Conservation (phyloP, 2,113 vertebrate genomes). For the Amblyornis subalaris region DNA sequence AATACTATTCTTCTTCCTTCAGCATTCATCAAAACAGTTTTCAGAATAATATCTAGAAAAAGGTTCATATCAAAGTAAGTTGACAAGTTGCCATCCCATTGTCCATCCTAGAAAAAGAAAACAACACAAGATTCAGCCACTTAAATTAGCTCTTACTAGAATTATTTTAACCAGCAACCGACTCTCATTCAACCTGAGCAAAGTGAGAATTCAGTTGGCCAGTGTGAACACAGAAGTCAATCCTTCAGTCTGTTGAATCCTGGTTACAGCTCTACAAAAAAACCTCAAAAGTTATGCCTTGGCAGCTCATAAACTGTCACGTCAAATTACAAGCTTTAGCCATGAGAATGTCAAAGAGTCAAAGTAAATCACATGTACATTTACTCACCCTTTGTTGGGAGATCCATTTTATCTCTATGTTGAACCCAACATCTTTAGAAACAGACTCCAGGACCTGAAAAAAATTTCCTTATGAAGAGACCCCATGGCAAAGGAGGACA, state of each 20-base stretch:
- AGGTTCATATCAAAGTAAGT: conserved; percentile 95
- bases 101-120: conserved; percentile 79
- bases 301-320: background rate
- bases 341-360: background rate
- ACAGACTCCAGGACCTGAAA: conserved; percentile 88
- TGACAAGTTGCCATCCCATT: conserved; percentile 93
- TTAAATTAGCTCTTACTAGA: background rate
- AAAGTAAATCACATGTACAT: background rate
- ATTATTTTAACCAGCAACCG: background rate
- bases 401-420: conserved; percentile 98
- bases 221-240: background rate
- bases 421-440: conserved; percentile 90
- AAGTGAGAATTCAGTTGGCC: background rate
- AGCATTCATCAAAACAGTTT: conserved; percentile 86
- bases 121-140: background rate
- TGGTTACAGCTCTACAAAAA: background rate
- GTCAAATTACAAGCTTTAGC: background rate
- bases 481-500: background rate
- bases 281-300: fast-evolving
- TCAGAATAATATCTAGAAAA: conserved; percentile 89
- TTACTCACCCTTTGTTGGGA: conserved; percentile 85
- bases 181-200: background rate
- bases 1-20: conserved; percentile 88
- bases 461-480: background rate
- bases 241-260: background rate